Evolutionary conservation across 35 echinoderm and acorn worm species (phyloP), one percentile per base, ranked within the genome.

Genomic region (Lytechinus variegatus): DNA sequence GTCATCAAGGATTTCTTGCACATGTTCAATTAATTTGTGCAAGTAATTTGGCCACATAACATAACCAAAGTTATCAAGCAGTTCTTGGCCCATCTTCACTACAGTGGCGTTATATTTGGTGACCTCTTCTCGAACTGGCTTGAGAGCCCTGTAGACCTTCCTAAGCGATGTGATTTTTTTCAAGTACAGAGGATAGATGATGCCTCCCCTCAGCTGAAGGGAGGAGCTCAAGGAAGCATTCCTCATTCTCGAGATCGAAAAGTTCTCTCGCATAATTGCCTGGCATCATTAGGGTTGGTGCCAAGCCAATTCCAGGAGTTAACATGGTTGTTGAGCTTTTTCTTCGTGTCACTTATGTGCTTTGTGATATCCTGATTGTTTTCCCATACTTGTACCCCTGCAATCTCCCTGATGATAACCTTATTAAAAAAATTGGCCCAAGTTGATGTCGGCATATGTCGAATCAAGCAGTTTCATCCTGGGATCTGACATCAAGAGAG

Each of bases 401-500:
- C 87, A 2, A 89, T 29, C 51, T 97, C 96, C 51, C 71, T 79
- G 0, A 95, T 54, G 13, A 97, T 54, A 1, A 97, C 6, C 91
- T 97, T 97, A n/a, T n/a, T n/a, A 52, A 97, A 97, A 44, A 95
- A 97, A 44, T 10, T 56, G 91, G 28, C 53, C 94, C n/a, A 97
- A 11, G 19, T 95, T 97, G 12, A 97, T 97, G 79, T 97, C 96
- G n/a, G 96, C 90, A 56, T 97, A 94, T n/a, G 96, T 97, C 6
- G 94, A 94, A 95, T 97, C 96, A 3, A 97, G 54, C 9, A 91
- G 51, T 27, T 94, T 94, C 4, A 87, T 3, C 54, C 29, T 91
- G 54, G 96, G 55, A 10, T 95, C 95, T 4, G 71, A 61, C 10
- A 52, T 66, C 8, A 94, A 9, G 8, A 95, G 12, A 3, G 96